These are phyloP conservation scores for Hucho hucho DNA, from an alignment of 2,113 vertebrate genomes.

Conservation along the genomic window DNA sequence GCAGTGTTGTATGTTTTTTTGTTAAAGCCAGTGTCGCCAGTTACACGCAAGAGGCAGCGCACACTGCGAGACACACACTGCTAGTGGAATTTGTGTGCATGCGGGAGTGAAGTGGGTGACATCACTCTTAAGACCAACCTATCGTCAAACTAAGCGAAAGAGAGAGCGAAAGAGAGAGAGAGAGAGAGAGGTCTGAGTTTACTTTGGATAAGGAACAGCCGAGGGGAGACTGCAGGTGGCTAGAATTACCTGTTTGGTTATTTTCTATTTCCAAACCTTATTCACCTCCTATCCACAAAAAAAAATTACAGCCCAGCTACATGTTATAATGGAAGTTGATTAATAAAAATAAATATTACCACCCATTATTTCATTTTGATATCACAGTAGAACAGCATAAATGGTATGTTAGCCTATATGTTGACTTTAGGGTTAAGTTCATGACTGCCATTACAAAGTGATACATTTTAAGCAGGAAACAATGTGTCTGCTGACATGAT, in stretches of 20 bases:
- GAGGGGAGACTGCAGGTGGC: no score
- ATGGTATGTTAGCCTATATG: no score
- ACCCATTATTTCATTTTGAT: no score
- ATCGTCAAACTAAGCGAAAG: constrained; percentile 43
- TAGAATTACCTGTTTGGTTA: neutral
- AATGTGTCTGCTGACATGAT: no score
- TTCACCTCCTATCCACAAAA: neutral
- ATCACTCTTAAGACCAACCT: constrained; percentile 66
- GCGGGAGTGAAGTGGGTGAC: constrained; percentile 59
- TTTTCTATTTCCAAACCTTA: neutral
- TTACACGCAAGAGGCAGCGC: constrained; percentile 21
- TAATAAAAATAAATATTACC: no score
- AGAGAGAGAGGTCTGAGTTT: neutral
- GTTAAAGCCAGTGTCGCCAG: constrained; percentile 24
- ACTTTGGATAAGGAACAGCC: neutral
- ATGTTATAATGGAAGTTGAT: no score
- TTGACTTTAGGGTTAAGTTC: no score
- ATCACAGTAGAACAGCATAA: no score
- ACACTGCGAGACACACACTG: constrained; percentile 27
- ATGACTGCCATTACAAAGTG: no score
- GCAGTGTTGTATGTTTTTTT: constrained; percentile 34
- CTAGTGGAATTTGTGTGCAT: constrained; percentile 45
- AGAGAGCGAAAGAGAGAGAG: constrained; percentile 8
- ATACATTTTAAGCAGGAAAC: no score
- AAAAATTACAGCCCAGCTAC: no score